A percentile compares a stretch with the other conserved stretches of the same genome.
Conservation (phyloP, 2,113 vertebrate genomes). For the Vireo altiloquus region DNA sequence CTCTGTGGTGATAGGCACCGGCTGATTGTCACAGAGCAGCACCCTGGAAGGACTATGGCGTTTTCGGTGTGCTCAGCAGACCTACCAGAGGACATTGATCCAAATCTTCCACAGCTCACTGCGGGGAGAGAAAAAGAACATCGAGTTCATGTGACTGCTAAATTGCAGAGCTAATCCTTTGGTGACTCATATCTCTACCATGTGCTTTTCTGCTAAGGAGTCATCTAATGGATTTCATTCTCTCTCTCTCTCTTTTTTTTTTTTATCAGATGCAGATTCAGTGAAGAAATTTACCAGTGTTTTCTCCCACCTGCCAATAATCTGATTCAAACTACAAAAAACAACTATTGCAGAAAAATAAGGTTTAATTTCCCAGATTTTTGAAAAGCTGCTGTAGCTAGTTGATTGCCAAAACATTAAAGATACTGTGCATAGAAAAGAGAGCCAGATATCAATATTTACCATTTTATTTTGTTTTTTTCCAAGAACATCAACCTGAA, state of each 20-base stretch:
- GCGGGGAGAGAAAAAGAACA: not conserved
- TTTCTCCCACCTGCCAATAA: not conserved
- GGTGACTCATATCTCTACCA: not conserved
- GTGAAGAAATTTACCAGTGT: not conserved
- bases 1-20: not conserved
- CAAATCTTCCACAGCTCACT: not conserved
- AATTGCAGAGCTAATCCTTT: slow-evolving; percentile 9
- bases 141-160: not conserved
- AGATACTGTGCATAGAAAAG: not conserved
- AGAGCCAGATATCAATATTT: not conserved
- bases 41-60: not conserved
- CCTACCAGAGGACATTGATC: not conserved
- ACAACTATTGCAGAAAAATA: not conserved
- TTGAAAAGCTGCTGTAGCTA: not conserved
- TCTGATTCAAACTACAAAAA: not conserved
- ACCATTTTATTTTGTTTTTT: not conserved
- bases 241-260: not conserved
- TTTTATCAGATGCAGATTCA: not conserved
- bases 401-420: not conserved
- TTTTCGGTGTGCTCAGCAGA: not conserved
- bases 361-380: not conserved
- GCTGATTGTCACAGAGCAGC: not conserved
- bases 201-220: not conserved
- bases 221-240: not conserved
- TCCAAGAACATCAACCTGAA: not conserved